phyloP scores from a whole-genome alignment of 2,888 invertebrate species.

The Parnassius apollo region DNA sequence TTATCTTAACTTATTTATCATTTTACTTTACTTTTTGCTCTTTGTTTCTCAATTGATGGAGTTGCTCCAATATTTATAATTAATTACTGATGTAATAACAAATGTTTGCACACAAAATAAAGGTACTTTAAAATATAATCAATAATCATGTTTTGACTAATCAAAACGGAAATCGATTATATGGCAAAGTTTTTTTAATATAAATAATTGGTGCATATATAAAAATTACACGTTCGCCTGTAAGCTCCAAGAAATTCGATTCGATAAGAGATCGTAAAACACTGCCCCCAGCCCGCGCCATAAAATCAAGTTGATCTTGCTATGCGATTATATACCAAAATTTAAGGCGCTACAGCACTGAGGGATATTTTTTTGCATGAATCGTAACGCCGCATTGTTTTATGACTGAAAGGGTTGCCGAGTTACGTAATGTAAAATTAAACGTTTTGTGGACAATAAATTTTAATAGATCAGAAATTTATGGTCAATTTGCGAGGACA shows the following conservation, averaged over 20 bases:
- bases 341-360: constrained; percentile 51
- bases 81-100: too few species aligned
- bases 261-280: constrained; percentile 39
- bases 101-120: too few species aligned
- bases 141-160: constrained; percentile 21
- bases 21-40: not conserved
- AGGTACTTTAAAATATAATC: too few species aligned
- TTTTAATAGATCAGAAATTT: constrained; percentile 76
- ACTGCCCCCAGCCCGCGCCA: constrained; percentile 64
- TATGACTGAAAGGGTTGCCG: constrained; percentile 70
- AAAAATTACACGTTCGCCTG: constrained; percentile 59
- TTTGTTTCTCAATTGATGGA: too few species aligned
- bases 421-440: constrained; percentile 72
- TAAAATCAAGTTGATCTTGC: constrained; percentile 61
- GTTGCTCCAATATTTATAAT: too few species aligned
- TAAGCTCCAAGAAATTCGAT: constrained; percentile 35
- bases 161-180: constrained; percentile 33
- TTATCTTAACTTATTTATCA: not conserved
- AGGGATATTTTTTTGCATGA: constrained; percentile 56
- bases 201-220: constrained; percentile 51
- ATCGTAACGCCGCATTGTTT: constrained; percentile 65
- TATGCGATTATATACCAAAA: constrained; percentile 59
- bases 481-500: constrained; percentile 70
- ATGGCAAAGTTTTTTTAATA: constrained; percentile 50
- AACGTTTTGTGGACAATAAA: constrained; percentile 70